These are phyloP conservation scores for Erannis defoliaria DNA, from an alignment of 2,888 invertebrate species.

Conservation along the genomic window DNA sequence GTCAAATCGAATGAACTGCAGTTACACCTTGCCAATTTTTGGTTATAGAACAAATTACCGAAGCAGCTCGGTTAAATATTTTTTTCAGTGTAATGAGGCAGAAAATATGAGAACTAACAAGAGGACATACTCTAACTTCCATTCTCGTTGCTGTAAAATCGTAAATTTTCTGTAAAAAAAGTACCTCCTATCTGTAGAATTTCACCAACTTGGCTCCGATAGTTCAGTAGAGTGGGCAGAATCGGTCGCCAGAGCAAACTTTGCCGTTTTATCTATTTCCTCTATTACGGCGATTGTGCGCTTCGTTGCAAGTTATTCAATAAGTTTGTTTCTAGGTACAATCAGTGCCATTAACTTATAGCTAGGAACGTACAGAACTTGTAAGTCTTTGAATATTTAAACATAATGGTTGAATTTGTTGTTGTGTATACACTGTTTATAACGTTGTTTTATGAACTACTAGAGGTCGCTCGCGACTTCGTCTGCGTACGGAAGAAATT, in stretches of 20 bases:
- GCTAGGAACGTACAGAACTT: neutral
- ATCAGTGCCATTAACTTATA: neutral
- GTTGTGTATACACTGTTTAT: neutral
- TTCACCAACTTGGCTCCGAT: conserved; percentile 14
- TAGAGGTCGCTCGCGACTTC: too few species aligned
- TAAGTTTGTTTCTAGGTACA: conserved; percentile 36
- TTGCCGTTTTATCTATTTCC: conserved; percentile 34
- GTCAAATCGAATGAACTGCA: too few species aligned
- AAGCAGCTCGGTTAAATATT: too few species aligned
- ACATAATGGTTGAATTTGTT: neutral
- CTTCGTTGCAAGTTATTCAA: conserved; percentile 38
- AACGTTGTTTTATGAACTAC: too few species aligned
- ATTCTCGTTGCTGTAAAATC: neutral
- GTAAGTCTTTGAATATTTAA: neutral
- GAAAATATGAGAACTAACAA: neutral
- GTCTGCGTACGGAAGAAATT: too few species aligned
- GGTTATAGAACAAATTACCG: too few species aligned
- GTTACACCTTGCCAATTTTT: too few species aligned
- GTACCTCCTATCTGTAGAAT: conserved; percentile 6
- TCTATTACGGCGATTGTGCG: conserved; percentile 31
- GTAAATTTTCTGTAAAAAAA: conserved; percentile 16
- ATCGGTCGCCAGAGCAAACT: conserved; percentile 35
- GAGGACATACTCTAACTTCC: neutral
- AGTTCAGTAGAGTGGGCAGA: conserved; percentile 10
- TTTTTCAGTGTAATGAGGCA: too few species aligned